phyloP scores from a whole-genome alignment of 2,113 vertebrate genomes.

The Spilogale gracilis region DNA sequence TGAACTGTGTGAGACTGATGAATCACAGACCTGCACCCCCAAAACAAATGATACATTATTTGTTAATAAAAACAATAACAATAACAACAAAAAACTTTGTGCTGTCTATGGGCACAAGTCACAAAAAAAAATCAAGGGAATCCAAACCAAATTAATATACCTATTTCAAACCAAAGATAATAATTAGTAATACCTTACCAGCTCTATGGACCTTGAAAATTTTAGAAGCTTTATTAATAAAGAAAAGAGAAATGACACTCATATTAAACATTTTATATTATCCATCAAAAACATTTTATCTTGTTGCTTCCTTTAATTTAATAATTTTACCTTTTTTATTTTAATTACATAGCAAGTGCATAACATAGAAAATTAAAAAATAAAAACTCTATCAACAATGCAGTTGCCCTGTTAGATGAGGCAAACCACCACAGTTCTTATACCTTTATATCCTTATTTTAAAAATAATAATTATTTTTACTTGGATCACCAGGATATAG shows the following conservation, averaged over 20 bases:
- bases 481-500: not conserved
- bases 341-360: not conserved
- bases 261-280: not conserved
- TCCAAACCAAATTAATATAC: not conserved
- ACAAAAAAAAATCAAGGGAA: not conserved
- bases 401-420: not conserved
- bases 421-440: not conserved
- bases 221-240: not conserved
- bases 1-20: too few species aligned
- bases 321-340: not conserved
- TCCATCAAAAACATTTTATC: not conserved
- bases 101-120: not conserved
- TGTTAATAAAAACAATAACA: too few species aligned
- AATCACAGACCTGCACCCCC: too few species aligned
- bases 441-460: not conserved
- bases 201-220: not conserved
- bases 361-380: conserved; percentile 8
- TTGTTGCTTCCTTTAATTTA: not conserved
- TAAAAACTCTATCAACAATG: not conserved
- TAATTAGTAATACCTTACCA: not conserved
- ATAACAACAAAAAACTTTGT: not conserved
- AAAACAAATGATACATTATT: too few species aligned
- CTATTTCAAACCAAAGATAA: not conserved
- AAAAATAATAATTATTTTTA: not conserved
- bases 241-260: not conserved